Evolutionary conservation across 2,797 vertebrate genomes (phyloP).

Genomic region (Lepilemur ruficaudatus): DNA sequence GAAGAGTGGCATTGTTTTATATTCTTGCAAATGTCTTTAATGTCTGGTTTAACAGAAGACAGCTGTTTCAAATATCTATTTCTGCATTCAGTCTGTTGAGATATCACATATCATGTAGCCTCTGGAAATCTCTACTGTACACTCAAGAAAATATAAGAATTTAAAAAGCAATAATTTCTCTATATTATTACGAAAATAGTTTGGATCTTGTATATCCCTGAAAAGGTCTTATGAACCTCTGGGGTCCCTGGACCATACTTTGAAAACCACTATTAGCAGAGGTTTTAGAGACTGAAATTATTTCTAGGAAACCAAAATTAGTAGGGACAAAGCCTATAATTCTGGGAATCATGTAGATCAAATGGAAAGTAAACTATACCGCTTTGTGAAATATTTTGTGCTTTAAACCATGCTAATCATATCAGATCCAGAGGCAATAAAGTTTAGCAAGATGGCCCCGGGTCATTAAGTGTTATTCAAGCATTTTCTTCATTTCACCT

Average conservation of each 20-base stretch:
- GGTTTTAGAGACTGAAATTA: conserved; percentile 10
- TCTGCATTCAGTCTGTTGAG: background rate
- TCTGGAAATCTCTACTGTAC: background rate
- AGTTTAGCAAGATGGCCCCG: background rate
- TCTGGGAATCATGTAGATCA: background rate
- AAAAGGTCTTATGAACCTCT: background rate
- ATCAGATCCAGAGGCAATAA: background rate
- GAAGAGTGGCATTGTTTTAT: background rate
- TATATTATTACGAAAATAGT: conserved; percentile 20
- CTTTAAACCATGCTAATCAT: conserved; percentile 26
- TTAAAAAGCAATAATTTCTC: background rate
- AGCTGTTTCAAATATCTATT: conserved; percentile 10
- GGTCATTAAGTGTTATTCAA: background rate
- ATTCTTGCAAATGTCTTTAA: conserved; percentile 23
- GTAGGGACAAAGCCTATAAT: background rate
- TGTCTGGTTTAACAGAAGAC: background rate
- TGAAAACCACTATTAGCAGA: conserved; percentile 19
- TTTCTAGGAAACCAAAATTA: conserved; percentile 44
- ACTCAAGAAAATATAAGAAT: conserved; percentile 1
- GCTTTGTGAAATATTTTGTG: conserved; percentile 23
- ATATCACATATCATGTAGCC: background rate
- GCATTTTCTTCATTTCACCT: conserved; percentile 24
- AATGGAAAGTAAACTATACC: conserved; percentile 23
- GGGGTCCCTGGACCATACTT: background rate
- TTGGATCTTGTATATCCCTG: background rate